Percentiles rank a stretch among this genome's conserved stretches.
phyloP scores from a whole-genome alignment of 2,113 vertebrate species.

The Carettochelys insculpta region DNA sequence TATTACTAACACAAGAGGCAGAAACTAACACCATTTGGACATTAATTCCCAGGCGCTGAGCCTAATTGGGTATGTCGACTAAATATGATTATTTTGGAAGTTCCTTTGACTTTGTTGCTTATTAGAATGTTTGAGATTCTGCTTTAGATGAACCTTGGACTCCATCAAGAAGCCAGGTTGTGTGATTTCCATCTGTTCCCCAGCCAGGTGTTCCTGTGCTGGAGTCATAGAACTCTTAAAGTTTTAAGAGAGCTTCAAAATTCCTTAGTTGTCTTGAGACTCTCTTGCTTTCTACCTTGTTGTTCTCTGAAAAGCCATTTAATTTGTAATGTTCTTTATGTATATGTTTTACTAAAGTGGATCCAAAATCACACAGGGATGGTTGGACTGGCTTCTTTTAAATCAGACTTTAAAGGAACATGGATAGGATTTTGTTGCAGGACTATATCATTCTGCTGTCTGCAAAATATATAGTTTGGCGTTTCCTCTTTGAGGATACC shows the following conservation, averaged over 20 bases:
- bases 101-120: background rate
- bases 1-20: background rate
- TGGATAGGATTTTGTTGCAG: background rate
- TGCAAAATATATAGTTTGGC: constrained; percentile 19
- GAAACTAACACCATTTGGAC: background rate
- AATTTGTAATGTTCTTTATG: background rate
- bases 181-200: background rate
- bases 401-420: constrained; percentile 10
- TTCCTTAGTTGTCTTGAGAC: background rate
- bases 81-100: background rate
- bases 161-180: background rate
- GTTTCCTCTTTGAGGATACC: background rate
- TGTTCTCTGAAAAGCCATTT: background rate
- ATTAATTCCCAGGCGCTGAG: background rate
- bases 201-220: background rate
- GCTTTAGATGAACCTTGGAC: background rate
- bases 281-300: background rate
- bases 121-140: background rate
- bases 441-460: background rate
- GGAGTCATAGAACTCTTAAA: background rate
- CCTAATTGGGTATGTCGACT: background rate
- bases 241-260: background rate
- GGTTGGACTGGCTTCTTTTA: constrained; percentile 17
- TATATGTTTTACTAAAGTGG: background rate
- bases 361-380: background rate